These are phyloP conservation scores for Lepus townsendii DNA, from an alignment of 2,797 vertebrate genomes.

Conservation along the genomic window DNA sequence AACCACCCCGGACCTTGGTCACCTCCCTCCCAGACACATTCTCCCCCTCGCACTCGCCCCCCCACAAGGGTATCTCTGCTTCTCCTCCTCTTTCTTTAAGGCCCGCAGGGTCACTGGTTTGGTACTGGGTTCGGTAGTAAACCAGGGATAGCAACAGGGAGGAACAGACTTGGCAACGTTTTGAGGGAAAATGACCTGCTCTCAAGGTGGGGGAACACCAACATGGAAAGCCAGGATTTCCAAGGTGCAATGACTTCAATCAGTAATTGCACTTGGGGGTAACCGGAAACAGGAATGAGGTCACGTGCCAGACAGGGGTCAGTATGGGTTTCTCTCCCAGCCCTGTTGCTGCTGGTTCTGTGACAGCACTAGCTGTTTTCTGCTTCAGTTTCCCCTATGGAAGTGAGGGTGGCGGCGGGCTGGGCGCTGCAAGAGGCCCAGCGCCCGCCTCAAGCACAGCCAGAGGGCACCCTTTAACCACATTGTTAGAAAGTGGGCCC, in stretches of 20 bases:
- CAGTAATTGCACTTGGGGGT: neutral
- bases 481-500: neutral
- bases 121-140: neutral
- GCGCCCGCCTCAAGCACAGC: neutral
- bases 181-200: neutral
- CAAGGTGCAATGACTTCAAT: neutral
- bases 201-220: neutral
- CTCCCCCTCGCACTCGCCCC: neutral
- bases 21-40: neutral
- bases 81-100: neutral
- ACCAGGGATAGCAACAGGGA: neutral
- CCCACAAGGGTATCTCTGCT: neutral
- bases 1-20: neutral
- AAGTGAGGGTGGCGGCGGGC: neutral
- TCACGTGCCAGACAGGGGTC: neutral
- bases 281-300: neutral
- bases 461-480: neutral
- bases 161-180: neutral
- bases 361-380: neutral
- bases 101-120: neutral
- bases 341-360: neutral
- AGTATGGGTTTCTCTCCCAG: neutral
- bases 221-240: conserved; percentile 6
- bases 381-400: neutral
- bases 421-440: neutral